Percentiles rank a stretch among this genome's conserved stretches.
phyloP scores from a whole-genome alignment of 2,797 vertebrate species.

The Threskiornis aethiopicus region DNA sequence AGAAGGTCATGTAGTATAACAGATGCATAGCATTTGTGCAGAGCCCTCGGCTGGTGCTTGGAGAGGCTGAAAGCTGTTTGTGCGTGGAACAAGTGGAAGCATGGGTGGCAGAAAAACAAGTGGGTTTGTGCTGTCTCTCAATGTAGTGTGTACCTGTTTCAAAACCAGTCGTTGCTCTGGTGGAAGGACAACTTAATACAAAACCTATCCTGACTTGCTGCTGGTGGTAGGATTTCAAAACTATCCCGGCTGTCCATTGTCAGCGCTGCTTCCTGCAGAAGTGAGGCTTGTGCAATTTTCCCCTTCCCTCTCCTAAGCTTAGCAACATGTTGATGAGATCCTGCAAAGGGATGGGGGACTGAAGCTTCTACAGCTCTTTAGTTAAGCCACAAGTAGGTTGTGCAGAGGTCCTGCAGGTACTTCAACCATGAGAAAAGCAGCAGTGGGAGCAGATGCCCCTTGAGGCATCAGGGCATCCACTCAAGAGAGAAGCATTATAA shows the following conservation, averaged over 20 bases:
- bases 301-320: background rate
- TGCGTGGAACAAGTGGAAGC: background rate
- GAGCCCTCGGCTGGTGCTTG: background rate
- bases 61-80: background rate
- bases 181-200: background rate
- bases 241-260: background rate
- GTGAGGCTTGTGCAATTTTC: background rate
- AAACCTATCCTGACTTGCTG: background rate
- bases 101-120: fast-evolving
- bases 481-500: background rate
- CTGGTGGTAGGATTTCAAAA: background rate
- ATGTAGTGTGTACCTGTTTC: fast-evolving
- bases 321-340: background rate
- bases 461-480: background rate
- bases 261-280: background rate
- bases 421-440: background rate
- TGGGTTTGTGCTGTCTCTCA: background rate
- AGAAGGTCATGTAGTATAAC: background rate
- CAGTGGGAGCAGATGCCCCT: background rate
- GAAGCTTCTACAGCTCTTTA: background rate
- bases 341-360: background rate
- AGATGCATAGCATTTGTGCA: background rate
- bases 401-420: background rate
- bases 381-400: background rate
- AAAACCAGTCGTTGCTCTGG: background rate